Evolutionary conservation across 2,797 vertebrate genomes (phyloP), one percentile per base, ranked within the genome.

Genomic region (Epinephelus malabaricus): DNA sequence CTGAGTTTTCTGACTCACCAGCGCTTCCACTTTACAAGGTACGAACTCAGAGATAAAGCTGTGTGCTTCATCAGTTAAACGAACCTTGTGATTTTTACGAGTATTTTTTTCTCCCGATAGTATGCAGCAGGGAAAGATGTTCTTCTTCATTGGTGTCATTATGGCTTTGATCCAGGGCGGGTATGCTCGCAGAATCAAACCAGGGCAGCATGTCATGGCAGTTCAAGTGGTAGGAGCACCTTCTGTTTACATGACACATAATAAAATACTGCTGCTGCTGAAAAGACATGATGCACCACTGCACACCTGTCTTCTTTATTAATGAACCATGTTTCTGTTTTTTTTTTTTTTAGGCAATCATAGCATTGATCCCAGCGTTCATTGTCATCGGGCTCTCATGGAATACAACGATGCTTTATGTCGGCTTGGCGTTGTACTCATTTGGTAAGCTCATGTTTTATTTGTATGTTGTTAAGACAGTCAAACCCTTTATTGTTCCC

Each of bases 121-220:
- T 86, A 97, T 99, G 96, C 96, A 99, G 86, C 98, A 99, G 88
- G 98, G 98, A 30, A 98, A 98, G 95, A 99, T 99, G 98, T 99
- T 98, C 86, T 98, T 99, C 95, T 98, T 98, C 89, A 98, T 99
- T 63, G 98, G 98, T 47, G 95, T 99, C 82, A 96, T 96, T 87
- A 99, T 99, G 98, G 97, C 98, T 63, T 58, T 91, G 61, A 94
- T 99, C 91, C 98, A 99, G 91, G 98, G 98, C 19, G 94, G 97
- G 68, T 99, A 97, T 1, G 95, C 97, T 86, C 97, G 98, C 25
- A 96, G 96, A 86, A 97, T 99, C 91, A 94, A 96, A 88, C 97
- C 97, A 18, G 97, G 96, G 79, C 84, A 94, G 72, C 98, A 99
- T 85, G 94, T 98, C 79, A 91, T 74, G 80, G 95, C 96, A 43